Base-by-base conservation (phyloP, 2,888 invertebrate species). In the Orthosia gracilis region DNA sequence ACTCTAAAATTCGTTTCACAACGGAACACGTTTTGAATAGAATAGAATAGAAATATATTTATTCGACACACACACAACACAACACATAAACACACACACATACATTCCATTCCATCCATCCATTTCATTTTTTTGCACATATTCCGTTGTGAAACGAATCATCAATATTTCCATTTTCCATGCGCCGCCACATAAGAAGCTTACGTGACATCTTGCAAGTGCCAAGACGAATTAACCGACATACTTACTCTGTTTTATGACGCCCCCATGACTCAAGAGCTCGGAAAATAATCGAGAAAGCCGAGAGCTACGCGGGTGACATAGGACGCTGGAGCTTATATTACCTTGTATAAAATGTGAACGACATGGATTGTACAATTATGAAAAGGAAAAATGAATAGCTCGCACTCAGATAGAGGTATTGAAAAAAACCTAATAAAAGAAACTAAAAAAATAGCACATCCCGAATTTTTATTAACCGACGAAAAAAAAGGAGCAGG, bases 151-250 rank as follows among this genome's bases (percentile, higher is more conserved):
- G 40, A 40, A 40, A 58, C 21, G 55, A 23, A 21, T 58, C 21
- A 11, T 75, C 47, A 55, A 21, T 52, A 50, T 62, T 57, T 58
- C 49, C 66, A 45, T 69, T 50, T 54, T 58, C 31, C 15, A n/a
- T 7, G 61, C 11, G 40, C 17, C 54, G 21, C n/a, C 57, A 52
- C 54, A 52, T 58, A 50, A 82, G 26, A 58, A 45, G 65, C 61
- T 68, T 54, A 58, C 52, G 66, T 78, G 71, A 63, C 49, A 66
- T 40, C 66, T 59, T 65, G 69, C 47, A 59, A 52, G 62, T 75
- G 71, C 78, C 74, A 21, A 59, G 65, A 59, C 47, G 55, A 64
- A 76, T 65, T 64, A 71, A 67, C 57, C 9, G 47, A 62, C 57
- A 49, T 64, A 55, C 63, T 69, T 62, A 21, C 59, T 58, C 26